A percentile compares a stretch with the other conserved stretches of the same genome.
phyloP scores from a whole-genome alignment of 1,140 invertebrate species.

The Drosophila albomicans region DNA sequence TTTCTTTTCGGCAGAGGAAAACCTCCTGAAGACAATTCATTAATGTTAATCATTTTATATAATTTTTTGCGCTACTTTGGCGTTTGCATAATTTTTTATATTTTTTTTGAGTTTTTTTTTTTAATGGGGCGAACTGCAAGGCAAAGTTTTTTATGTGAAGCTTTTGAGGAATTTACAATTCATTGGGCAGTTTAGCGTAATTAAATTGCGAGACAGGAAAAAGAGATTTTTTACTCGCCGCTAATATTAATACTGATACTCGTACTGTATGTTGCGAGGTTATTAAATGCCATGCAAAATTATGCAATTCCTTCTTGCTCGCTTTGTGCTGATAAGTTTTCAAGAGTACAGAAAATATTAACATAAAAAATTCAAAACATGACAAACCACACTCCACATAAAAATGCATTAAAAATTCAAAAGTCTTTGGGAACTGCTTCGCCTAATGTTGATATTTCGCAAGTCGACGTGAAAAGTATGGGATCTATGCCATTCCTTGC shows the following conservation, averaged over 20 bases:
- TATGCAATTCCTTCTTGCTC: slow-evolving; percentile 42
- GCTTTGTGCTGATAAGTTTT: slow-evolving; percentile 25
- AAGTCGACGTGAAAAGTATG: neutral
- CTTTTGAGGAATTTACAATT: slow-evolving; percentile 70
- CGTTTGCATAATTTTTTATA: slow-evolving; percentile 65
- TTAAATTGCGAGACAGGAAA: slow-evolving; percentile 73
- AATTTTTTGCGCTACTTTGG: slow-evolving; percentile 47
- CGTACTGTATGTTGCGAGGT: neutral
- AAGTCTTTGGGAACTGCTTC: slow-evolving; percentile 12
- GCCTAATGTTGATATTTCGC: slow-evolving; percentile 4
- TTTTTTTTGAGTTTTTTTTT: slow-evolving; percentile 15
- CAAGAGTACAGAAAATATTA: slow-evolving; percentile 38
- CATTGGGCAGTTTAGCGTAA: slow-evolving; percentile 81
- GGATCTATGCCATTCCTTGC: neutral
- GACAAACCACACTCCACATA: slow-evolving; percentile 30
- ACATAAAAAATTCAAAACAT: slow-evolving; percentile 70
- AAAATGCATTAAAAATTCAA: slow-evolving; percentile 61
- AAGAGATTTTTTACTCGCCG: slow-evolving; percentile 21
- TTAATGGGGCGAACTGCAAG: slow-evolving; percentile 26
- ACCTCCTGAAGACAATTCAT: slow-evolving; percentile 66
- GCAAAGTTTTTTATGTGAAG: slow-evolving; percentile 45
- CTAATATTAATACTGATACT: neutral
- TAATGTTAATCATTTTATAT: slow-evolving; percentile 84
- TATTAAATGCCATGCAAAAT: slow-evolving; percentile 51
- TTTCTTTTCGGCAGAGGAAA: slow-evolving; percentile 49